phyloP scores from a whole-genome alignment of 2,113 vertebrate species.

The Leucopsar rothschildi region DNA sequence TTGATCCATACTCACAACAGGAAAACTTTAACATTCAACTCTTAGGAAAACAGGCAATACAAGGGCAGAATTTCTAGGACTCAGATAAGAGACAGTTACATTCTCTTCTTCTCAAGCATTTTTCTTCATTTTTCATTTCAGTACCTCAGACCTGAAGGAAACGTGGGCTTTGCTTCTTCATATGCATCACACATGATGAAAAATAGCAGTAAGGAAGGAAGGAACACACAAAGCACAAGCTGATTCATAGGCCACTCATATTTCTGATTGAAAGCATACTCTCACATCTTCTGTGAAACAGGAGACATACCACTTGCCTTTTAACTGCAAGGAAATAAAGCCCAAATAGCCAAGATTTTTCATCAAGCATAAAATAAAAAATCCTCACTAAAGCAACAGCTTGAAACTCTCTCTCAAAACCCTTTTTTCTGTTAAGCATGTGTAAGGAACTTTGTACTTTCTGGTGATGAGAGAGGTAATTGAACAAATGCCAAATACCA shows the following conservation, averaged over 20 bases:
- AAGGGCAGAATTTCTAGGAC: not conserved
- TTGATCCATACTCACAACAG: rapidly evolving
- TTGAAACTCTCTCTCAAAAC: not conserved
- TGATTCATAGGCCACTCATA: not conserved
- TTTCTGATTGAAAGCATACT: not conserved
- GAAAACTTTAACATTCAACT: not conserved
- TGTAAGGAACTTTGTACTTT: not conserved
- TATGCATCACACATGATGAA: not conserved
- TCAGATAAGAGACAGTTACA: not conserved
- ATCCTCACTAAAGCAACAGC: not conserved
- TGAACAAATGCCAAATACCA: slow-evolving; percentile 26
- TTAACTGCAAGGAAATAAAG: not conserved
- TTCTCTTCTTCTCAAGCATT: not conserved
- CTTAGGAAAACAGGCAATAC: not conserved
- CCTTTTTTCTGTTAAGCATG: not conserved
- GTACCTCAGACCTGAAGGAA: not conserved
- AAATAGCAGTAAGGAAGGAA: not conserved
- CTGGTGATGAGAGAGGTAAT: slow-evolving; percentile 18
- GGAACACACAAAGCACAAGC: not conserved
- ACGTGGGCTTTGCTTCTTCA: not conserved
- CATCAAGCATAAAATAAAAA: not conserved
- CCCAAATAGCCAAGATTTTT: not conserved
- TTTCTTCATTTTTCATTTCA: not conserved
- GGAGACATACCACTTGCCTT: not conserved
- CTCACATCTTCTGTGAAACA: not conserved